Evolutionary conservation across 1,140 invertebrate species (phyloP), one percentile per base, ranked within the genome.

Genomic region (Micrasema longulum): DNA sequence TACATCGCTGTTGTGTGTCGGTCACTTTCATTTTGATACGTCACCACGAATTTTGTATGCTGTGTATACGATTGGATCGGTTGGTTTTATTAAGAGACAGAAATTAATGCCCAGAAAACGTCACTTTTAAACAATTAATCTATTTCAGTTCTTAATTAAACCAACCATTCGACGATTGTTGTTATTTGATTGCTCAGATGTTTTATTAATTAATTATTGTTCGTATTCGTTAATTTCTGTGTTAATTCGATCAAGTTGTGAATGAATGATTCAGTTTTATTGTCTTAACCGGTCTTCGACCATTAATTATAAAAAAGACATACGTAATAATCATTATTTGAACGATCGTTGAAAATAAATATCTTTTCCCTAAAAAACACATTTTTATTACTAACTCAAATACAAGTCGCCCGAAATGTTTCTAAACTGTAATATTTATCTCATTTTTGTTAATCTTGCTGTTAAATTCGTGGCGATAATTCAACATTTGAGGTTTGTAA

Each of bases 1-100:
- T 78, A 77, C 69, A 69, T 72, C 67, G 74, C 43, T 75, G 74
- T 75, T 75, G 70, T 75, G 74, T 75, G 70, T 67, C 70, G 70
- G 66, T 75, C 74, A 72, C 74, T 72, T 57, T 72, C 70, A 67
- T 70, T 63, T 74, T 71, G 69, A 68, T 71, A 67, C 67, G 50
- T 68, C 57, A 66, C 63, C 69, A 71, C 50, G 50, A 66, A 26
- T 63, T 73, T 45, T 22, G 66, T 73, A 53, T 73, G 72, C 65
- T 69, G 71, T 73, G 72, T 69, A 48, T 72, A 20, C n/a, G 11
- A 45, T 47, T 23, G 60, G 12, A 23, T 14, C 23, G 43, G 45
- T 50, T 53, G 14, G 47, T 64, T 47, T 11, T 14, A 18, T 55
- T 55, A 55, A 55, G n/a, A 31, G 26, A 7, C 7, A 7, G 26